phyloP scores from a whole-genome alignment of 2,888 invertebrate genomes.

The Cryptocephalus moraei region DNA sequence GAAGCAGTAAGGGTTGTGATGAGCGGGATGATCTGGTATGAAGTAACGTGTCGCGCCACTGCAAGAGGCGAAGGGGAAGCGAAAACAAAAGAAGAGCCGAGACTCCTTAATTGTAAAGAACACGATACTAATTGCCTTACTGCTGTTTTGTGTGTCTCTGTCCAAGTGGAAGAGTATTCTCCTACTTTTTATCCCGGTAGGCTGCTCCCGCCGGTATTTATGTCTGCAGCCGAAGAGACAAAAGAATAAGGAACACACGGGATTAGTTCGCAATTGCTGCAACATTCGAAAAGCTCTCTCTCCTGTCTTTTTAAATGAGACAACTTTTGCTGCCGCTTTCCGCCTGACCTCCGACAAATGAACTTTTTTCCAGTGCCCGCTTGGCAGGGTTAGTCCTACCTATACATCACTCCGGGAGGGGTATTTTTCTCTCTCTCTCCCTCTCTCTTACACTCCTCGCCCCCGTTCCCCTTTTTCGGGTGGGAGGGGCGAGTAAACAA shows the following conservation, averaged over 20 bases:
- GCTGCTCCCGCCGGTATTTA: conserved; percentile 30
- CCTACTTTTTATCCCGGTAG: conserved; percentile 25
- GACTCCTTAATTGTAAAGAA: conserved; percentile 37
- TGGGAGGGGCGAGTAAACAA: too few species aligned
- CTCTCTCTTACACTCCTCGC: too few species aligned
- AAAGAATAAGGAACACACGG: conserved; percentile 35
- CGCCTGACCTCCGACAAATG: conserved; percentile 37
- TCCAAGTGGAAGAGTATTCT: conserved; percentile 30
- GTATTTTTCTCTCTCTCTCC: too few species aligned
- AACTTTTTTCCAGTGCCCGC: conserved; percentile 31
- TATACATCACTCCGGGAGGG: conserved; percentile 20
- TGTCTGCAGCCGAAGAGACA: conserved; percentile 26
- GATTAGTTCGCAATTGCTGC: conserved; percentile 35
- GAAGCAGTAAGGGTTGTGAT: too few species aligned
- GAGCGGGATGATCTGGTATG: too few species aligned
- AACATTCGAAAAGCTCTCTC: conserved; percentile 28
- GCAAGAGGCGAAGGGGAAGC: not conserved
- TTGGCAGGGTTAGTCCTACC: conserved; percentile 21
- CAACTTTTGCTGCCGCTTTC: conserved; percentile 35
- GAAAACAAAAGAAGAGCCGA: conserved; percentile 24
- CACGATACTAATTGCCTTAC: conserved; percentile 39
- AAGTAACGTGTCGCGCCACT: too few species aligned
- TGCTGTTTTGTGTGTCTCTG: conserved; percentile 34
- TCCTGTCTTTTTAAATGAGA: conserved; percentile 36
- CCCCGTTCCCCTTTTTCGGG: too few species aligned